These are phyloP conservation scores for Panthera tigris DNA, from an alignment of 2,113 vertebrate species.

Conservation along the genomic window DNA sequence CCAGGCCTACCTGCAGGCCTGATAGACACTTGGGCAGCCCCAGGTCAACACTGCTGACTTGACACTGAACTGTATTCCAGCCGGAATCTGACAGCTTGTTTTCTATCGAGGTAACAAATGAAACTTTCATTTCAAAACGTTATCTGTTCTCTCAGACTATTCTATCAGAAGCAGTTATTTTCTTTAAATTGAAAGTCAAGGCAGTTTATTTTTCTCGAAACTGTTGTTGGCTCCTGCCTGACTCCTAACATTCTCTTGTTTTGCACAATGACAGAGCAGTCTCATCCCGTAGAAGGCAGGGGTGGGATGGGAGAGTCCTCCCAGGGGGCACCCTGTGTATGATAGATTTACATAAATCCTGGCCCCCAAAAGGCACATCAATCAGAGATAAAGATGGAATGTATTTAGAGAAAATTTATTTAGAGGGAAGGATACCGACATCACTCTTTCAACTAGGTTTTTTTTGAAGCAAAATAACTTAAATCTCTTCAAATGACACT, in stretches of 20 bases:
- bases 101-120: slow-evolving; percentile 18
- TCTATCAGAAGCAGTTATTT: slow-evolving; percentile 44
- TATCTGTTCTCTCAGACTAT: background rate
- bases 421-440: background rate
- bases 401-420: slow-evolving; percentile 38
- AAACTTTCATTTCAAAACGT: background rate
- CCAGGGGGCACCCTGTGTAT: background rate
- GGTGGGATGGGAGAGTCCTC: no score
- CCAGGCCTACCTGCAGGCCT: background rate
- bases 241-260: background rate
- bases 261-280: background rate
- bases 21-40: background rate
- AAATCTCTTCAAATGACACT: background rate
- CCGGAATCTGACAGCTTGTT: background rate
- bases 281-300: background rate
- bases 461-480: background rate
- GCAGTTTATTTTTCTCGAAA: slow-evolving; percentile 46
- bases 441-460: background rate
- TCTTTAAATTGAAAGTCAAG: slow-evolving; percentile 60
- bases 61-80: background rate
- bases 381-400: background rate
- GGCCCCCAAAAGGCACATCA: background rate
- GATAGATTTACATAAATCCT: background rate
- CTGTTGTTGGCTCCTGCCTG: slow-evolving; percentile 20
- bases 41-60: background rate